Conservation (phyloP, 2,888 invertebrate genomes). For the Andrena marginata region DNA sequence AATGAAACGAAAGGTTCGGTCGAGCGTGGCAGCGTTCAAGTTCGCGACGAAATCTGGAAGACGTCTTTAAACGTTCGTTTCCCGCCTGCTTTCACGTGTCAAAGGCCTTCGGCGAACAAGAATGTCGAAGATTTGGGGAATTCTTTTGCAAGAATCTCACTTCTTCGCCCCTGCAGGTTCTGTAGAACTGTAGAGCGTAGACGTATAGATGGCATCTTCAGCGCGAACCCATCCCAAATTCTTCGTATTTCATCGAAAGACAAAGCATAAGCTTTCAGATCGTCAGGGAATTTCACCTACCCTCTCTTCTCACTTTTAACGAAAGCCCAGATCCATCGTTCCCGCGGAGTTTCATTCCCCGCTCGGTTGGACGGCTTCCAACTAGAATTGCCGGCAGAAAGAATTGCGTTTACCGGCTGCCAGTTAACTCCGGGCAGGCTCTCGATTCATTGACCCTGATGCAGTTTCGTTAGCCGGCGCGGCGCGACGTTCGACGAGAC, state of each 20-base stretch:
- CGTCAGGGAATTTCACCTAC: not conserved
- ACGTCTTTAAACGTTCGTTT: not conserved
- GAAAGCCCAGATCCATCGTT: not conserved
- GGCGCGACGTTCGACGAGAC: constrained; percentile 11
- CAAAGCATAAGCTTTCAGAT: not conserved
- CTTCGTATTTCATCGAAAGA: too few relatives aligned
- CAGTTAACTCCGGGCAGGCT: not conserved
- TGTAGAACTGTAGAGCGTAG: too few relatives aligned
- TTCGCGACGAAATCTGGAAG: not conserved
- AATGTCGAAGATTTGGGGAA: constrained; percentile 6
- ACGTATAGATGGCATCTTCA: too few relatives aligned
- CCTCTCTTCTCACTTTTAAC: not conserved
- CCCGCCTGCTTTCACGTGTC: not conserved
- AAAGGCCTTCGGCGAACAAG: constrained; percentile 1
- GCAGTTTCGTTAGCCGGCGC: not conserved
- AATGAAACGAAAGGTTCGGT: constrained; percentile 53
- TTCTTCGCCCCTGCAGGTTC: not conserved
- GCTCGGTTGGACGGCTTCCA: not conserved
- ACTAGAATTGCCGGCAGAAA: not conserved
- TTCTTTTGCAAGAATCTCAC: not conserved
- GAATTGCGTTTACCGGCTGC: constrained; percentile 8
- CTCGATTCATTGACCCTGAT: constrained; percentile 19
- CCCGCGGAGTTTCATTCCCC: not conserved
- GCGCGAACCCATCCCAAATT: too few relatives aligned
- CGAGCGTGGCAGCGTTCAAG: not conserved